Conservation (phyloP, 2,888 invertebrate species). For the Eubasilissa splendida region DNA sequence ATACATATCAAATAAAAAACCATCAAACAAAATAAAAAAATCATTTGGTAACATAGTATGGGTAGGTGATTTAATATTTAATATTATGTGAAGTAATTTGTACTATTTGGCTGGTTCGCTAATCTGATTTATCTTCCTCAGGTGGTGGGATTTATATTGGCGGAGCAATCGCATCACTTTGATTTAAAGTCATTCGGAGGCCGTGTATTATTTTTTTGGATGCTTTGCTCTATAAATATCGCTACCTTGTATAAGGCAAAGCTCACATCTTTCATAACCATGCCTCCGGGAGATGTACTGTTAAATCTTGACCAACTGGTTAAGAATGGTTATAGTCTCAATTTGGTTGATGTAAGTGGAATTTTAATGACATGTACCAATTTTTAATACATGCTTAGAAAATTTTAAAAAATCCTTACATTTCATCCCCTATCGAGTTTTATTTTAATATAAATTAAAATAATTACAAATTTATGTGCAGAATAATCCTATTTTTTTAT, state of each 20-base stretch:
- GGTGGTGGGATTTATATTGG: constrained; percentile 4
- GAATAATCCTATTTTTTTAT: too few relatives aligned
- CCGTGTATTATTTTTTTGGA: constrained; percentile 26
- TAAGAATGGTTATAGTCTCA: constrained; percentile 1
- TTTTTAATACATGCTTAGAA: too few relatives aligned
- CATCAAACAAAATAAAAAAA: not conserved
- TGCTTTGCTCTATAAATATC: constrained; percentile 37
- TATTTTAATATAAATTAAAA: too few relatives aligned
- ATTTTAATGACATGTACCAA: not conserved
- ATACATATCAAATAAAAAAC: constrained; percentile 3
- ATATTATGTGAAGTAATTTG: not conserved
- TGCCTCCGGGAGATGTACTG: constrained; percentile 17
- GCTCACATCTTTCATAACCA: constrained; percentile 34
- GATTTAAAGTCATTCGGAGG: not conserved
- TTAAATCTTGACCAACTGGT: constrained; percentile 29
- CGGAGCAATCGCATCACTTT: not conserved
- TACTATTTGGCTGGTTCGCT: not conserved
- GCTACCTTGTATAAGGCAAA: constrained; percentile 38
- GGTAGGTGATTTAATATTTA: not conserved
- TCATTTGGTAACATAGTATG: constrained; percentile 7
- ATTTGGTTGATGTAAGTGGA: constrained; percentile 1
- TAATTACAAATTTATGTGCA: too few relatives aligned
- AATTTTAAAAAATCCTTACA: too few relatives aligned
- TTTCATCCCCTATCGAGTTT: too few relatives aligned
- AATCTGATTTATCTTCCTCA: not conserved